Conservation (phyloP, 1,140 invertebrate species). For the Polypedilum pembai region DNA sequence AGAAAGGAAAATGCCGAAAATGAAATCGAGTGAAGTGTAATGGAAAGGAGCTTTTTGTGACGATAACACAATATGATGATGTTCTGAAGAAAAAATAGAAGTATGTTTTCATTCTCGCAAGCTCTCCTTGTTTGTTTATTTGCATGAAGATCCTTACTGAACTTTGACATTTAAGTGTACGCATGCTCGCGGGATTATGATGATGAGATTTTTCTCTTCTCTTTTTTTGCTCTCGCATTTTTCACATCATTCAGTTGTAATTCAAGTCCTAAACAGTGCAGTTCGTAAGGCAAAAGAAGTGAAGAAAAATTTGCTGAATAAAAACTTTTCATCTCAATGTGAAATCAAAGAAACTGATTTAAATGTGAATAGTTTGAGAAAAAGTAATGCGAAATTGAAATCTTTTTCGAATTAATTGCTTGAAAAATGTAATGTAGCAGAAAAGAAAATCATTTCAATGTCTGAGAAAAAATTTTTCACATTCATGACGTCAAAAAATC, state of each 20-base stretch:
- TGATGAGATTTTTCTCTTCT: too few relatives aligned
- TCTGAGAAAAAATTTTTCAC: slow-evolving; percentile 8
- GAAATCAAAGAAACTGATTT: background rate
- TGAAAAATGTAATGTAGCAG: background rate
- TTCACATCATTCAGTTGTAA: background rate
- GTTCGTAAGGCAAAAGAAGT: background rate
- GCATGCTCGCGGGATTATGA: background rate
- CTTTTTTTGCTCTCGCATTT: background rate
- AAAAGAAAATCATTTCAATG: background rate
- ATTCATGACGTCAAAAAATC: background rate
- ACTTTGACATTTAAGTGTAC: background rate
- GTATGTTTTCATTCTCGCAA: background rate
- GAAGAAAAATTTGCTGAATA: background rate
- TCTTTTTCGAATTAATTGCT: background rate
- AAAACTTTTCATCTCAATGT: background rate
- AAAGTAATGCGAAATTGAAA: background rate
- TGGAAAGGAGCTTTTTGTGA: slow-evolving; percentile 1
- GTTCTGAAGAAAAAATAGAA: background rate
- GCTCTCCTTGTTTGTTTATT: background rate
- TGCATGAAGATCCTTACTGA: slow-evolving; percentile 6
- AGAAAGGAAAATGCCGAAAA: background rate
- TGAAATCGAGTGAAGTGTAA: slow-evolving; percentile 11
- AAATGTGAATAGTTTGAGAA: background rate
- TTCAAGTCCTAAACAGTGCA: background rate
- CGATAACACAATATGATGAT: background rate